phyloP scores from a whole-genome alignment of 92 coral and sea anemone genomes.

The Phymanthus crucifer region DNA sequence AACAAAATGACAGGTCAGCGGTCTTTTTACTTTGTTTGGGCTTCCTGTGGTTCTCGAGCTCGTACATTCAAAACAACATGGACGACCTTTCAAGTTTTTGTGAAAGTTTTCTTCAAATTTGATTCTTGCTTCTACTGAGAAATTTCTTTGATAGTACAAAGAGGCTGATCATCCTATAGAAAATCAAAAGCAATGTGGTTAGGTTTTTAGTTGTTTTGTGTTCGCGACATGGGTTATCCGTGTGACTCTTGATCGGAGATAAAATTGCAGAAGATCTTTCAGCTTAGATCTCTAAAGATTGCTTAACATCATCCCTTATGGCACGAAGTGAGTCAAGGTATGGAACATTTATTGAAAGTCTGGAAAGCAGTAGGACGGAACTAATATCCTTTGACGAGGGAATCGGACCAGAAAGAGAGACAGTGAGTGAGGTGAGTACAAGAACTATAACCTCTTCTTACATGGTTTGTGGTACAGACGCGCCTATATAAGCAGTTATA shows the following conservation, averaged over 20 bases:
- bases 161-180: neutral
- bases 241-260: neutral
- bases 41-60: neutral
- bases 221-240: neutral
- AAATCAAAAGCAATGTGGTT: neutral
- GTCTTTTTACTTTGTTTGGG: neutral
- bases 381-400: conserved; percentile 27
- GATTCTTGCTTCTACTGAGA: neutral
- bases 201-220: neutral
- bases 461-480: too few relatives aligned
- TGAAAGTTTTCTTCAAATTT: neutral
- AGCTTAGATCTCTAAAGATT: neutral
- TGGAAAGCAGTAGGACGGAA: conserved; percentile 49
- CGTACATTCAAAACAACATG: neutral
- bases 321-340: conserved; percentile 39
- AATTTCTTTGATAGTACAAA: neutral
- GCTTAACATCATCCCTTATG: neutral
- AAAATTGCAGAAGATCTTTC: neutral
- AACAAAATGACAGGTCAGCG: neutral
- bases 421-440: conserved; percentile 44
- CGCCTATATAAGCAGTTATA: too few relatives aligned
- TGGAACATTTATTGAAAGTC: conserved; percentile 76
- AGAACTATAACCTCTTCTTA: too few relatives aligned
- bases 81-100: neutral
- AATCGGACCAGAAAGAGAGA: conserved; percentile 13